Base-by-base conservation (phyloP, 2,113 vertebrate genomes). In the Dryoscopus gambensis region DNA sequence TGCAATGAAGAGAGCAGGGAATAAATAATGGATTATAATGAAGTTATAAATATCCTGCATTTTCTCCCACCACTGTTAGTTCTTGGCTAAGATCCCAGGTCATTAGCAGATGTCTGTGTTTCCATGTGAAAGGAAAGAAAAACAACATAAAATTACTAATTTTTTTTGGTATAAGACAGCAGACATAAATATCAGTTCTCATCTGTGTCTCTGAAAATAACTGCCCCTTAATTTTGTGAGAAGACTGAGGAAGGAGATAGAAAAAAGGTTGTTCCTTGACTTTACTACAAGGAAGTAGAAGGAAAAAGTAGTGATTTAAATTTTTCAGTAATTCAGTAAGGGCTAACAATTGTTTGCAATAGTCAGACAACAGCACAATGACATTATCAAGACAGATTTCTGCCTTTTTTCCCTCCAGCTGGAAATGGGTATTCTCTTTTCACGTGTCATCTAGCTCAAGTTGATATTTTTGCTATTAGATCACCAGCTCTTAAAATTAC, bases 31-130 rank as follows among this genome's bases (percentile, higher is more conserved):
- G 70, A 73, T 63, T 77, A 77, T 77, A 94, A 94, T 73, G 84
- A 95, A 95, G 89, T 85, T 96, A 95, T 91, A 94, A 96, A 96
- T 97, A 93, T 70, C 74, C 81, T 62, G 42, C 65, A 69, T 84
- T 85, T 93, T 96, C 78, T 85, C 81, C 67, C 57, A 85, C 53
- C 5, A 2, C 67, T 7, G 18, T 87, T 82, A 77, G 70, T 67
- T 87, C 59, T 93, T 97, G 96, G 95, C 96, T 79, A 53, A 47
- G 37, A 84, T 95, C 91, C 95, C 91, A 96, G 84, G 78, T 80
- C 87, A 96, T 95, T 87, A 94, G 89, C 0, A 3, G 81, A 97
- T 89, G 94, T 96, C 94, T 94, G 52, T 55, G 67, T 90, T 73
- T 90, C 60, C 87, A 85, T 87, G 89, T 88, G 91, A 94, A 94